phyloP scores from a whole-genome alignment of 2,888 invertebrate species.

The Cybosia mesomella region DNA sequence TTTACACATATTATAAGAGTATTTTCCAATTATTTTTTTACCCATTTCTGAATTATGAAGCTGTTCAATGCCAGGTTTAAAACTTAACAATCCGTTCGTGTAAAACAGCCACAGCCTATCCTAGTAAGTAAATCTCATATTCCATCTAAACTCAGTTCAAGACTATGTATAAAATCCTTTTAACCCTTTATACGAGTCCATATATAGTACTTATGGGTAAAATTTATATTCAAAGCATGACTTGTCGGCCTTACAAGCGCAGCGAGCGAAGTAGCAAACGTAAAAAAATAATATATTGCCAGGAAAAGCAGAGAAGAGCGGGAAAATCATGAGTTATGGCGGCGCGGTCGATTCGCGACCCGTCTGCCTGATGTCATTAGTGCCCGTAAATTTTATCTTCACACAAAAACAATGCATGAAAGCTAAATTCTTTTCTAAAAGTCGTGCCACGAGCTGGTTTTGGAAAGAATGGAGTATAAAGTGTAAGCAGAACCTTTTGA shows the following conservation, averaged over 20 bases:
- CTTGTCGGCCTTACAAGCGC: conserved; percentile 46
- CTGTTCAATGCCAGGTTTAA: too few relatives aligned
- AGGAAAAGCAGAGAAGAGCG: conserved; percentile 66
- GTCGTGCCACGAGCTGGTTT: neutral
- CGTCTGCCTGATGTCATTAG: conserved; percentile 74
- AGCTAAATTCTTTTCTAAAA: conserved; percentile 12
- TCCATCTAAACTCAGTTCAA: conserved; percentile 26
- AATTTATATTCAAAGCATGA: conserved; percentile 63
- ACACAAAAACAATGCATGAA: conserved; percentile 45
- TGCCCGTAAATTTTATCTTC: conserved; percentile 69
- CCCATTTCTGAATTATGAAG: too few relatives aligned
- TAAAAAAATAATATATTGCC: conserved; percentile 75
- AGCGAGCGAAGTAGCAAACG: conserved; percentile 46
- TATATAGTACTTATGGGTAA: conserved; percentile 43
- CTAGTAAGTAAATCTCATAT: conserved; percentile 45
- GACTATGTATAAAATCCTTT: conserved; percentile 40
- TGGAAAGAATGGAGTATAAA: neutral
- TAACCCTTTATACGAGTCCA: conserved; percentile 39
- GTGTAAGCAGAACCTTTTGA: too few relatives aligned
- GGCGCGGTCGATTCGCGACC: conserved; percentile 62
- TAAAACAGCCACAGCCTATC: neutral
- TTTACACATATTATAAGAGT: too few relatives aligned
- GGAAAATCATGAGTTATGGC: conserved; percentile 81
- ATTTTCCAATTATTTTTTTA: too few relatives aligned
- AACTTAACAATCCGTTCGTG: conserved; percentile 4